phyloP scores from a whole-genome alignment of 2,888 invertebrate species.

The Leucoma salicis region DNA sequence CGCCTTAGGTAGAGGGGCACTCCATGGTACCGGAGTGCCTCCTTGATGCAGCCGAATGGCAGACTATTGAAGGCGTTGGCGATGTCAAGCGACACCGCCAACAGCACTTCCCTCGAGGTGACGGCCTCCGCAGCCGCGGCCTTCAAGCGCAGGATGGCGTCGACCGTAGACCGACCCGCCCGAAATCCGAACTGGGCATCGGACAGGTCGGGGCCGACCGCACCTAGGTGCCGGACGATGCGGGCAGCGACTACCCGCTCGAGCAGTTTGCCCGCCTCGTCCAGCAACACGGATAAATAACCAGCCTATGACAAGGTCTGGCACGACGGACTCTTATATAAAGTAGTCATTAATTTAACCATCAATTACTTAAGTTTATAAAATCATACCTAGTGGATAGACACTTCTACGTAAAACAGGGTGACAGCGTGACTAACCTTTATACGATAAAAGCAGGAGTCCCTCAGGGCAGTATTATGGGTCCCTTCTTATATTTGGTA shows the following conservation, averaged over 20 bases:
- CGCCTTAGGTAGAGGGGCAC: slow-evolving; percentile 17
- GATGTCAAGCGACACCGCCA: slow-evolving; percentile 24
- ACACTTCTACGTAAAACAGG: no score
- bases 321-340: no score
- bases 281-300: slow-evolving; percentile 14
- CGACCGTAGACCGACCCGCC: slow-evolving; percentile 9
- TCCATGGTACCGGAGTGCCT: slow-evolving; percentile 15
- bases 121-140: slow-evolving; percentile 7
- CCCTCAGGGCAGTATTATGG: not conserved
- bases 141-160: slow-evolving; percentile 7
- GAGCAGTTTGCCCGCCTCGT: slow-evolving; percentile 10
- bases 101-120: slow-evolving; percentile 9
- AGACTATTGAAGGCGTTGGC: slow-evolving; percentile 27
- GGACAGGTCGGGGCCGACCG: slow-evolving; percentile 5
- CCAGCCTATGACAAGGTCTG: no score
- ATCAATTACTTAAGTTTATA: no score
- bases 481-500: no score
- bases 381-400: no score
- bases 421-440: no score
- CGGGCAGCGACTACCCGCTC: slow-evolving; percentile 6
- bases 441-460: not conserved
- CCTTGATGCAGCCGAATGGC: slow-evolving; percentile 12
- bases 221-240: slow-evolving; percentile 8
- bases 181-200: slow-evolving; percentile 11
- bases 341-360: no score